These are phyloP conservation scores for Lophotis ruficrista DNA, from an alignment of 2,113 vertebrate species.

Conservation along the genomic window DNA sequence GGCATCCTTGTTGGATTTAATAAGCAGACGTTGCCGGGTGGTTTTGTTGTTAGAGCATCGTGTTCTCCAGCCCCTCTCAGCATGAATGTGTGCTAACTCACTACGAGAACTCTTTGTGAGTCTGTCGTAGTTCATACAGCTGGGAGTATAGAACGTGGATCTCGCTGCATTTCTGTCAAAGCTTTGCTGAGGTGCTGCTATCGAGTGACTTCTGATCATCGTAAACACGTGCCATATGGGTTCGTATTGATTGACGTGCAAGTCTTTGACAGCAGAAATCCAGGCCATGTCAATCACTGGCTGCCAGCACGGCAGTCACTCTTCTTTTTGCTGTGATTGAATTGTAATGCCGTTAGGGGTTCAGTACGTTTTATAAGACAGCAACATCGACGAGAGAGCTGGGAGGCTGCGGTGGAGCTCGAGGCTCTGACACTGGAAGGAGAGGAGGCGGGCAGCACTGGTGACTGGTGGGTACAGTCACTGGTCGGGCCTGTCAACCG, in stretches of 20 bases:
- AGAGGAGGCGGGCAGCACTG: not conserved
- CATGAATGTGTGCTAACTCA: not conserved
- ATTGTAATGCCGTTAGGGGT: not conserved
- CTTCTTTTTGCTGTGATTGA: slow-evolving; percentile 12
- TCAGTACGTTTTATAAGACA: not conserved
- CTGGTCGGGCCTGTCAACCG: rapidly evolving
- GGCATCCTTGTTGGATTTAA: slow-evolving; percentile 5
- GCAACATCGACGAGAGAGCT: not conserved
- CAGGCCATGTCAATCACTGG: not conserved
- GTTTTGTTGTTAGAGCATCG: slow-evolving; percentile 29
- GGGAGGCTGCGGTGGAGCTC: not conserved
- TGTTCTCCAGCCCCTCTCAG: not conserved
- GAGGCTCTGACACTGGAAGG: rapidly evolving
- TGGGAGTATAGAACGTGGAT: not conserved
- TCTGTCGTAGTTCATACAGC: not conserved
- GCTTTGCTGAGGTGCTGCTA: slow-evolving; percentile 47
- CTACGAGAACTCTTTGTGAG: not conserved
- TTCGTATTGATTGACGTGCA: slow-evolving; percentile 44
- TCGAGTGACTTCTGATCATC: slow-evolving; percentile 20
- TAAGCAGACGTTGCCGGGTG: not conserved
- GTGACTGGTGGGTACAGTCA: not conserved
- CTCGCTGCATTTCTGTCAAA: slow-evolving; percentile 38
- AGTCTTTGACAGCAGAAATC: slow-evolving; percentile 62
- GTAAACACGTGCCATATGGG: slow-evolving; percentile 54
- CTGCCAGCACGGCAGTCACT: slow-evolving; percentile 12